A percentile compares a stretch with the other conserved stretches of the same genome.
Conservation (phyloP, 2,113 vertebrate species). For the Phalacrocorax aristotelis region DNA sequence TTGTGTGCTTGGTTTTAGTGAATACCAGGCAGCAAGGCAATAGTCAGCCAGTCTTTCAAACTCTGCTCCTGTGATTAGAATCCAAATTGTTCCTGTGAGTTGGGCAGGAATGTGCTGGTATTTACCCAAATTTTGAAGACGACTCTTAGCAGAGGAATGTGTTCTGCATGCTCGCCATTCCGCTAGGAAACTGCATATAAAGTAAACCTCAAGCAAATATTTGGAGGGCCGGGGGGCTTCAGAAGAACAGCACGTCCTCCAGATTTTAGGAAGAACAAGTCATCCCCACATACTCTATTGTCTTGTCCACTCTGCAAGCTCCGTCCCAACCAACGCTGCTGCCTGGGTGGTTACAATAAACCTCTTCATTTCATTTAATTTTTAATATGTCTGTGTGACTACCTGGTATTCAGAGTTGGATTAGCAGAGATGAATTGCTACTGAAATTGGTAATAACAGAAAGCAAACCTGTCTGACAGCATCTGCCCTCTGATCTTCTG, state of each 20-base stretch:
- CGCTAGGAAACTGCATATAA: not conserved
- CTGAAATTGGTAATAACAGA: conserved; percentile 45
- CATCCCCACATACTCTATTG: fast-evolving
- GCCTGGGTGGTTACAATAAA: not conserved
- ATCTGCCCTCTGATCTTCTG: conserved; percentile 37
- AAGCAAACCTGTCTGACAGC: conserved; percentile 42
- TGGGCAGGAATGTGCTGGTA: conserved; percentile 23
- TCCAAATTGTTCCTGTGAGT: not conserved
- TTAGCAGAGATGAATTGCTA: conserved; percentile 20
- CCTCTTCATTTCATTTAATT: not conserved
- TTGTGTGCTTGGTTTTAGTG: not conserved
- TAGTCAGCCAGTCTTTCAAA: not conserved
- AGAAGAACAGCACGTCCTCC: not conserved
- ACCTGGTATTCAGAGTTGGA: not conserved
- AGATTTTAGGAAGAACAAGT: not conserved
- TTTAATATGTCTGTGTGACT: not conserved
- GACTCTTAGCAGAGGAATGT: conserved; percentile 16
- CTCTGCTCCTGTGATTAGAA: not conserved
- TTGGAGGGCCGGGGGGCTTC: not conserved
- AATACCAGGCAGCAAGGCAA: not conserved
- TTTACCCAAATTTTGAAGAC: conserved; percentile 19
- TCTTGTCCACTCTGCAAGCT: not conserved
- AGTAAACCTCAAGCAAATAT: conserved; percentile 10
- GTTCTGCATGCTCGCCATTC: not conserved
- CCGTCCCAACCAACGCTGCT: not conserved